Percentiles rank a stretch among this genome's conserved stretches.
Conservation (phyloP, 1,140 invertebrate genomes). For the Adelges cooleyi region DNA sequence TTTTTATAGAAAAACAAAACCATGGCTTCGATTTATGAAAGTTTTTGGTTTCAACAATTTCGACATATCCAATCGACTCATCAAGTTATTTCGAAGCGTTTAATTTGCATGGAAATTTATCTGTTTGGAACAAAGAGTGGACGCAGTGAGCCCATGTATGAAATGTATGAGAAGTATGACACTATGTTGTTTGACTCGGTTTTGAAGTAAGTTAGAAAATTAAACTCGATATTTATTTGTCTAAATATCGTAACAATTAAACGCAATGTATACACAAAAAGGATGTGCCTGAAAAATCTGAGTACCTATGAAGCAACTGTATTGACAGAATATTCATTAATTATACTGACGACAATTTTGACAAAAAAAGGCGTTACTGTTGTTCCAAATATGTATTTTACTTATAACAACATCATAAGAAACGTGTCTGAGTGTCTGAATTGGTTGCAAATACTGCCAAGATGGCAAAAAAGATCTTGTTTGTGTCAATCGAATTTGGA, state of each 20-base stretch:
- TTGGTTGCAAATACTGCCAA: background rate
- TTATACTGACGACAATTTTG: background rate
- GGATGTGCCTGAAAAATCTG: conserved; percentile 1
- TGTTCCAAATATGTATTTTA: background rate
- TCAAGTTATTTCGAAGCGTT: background rate
- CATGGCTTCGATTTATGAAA: background rate
- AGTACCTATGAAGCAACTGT: background rate
- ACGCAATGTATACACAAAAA: background rate
- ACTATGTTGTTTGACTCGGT: background rate
- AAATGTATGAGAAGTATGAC: background rate
- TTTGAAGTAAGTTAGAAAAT: background rate
- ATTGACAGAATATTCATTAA: background rate
- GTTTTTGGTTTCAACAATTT: background rate
- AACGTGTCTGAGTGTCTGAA: background rate
- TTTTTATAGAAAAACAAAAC: background rate
- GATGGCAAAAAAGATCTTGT: background rate
- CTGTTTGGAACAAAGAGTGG: conserved; percentile 1
- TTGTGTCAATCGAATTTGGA: background rate
- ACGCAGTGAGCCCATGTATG: background rate
- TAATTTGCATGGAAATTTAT: background rate
- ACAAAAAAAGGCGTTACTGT: background rate
- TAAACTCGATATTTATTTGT: too few relatives aligned
- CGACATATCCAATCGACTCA: background rate
- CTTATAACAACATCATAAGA: background rate
- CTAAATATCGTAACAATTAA: too few relatives aligned